Conservation (phyloP, 2,888 invertebrate genomes). For the Aphrophora alni region DNA sequence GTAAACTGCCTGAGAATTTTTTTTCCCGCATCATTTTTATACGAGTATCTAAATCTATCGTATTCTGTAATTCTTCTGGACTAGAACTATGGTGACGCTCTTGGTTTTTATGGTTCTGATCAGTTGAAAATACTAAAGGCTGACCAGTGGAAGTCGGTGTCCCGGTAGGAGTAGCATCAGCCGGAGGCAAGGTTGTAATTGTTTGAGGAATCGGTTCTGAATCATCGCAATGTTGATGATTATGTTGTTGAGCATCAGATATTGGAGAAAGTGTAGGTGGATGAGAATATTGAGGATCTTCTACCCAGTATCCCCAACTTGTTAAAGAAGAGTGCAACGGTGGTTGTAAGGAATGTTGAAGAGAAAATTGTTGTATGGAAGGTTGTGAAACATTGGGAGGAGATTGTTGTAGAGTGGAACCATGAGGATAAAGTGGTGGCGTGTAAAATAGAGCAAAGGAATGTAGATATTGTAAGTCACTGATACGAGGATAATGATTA, state of each 20-base stretch:
- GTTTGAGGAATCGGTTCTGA: not conserved
- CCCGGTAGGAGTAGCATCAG: conserved; percentile 29
- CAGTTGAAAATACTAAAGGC: not conserved
- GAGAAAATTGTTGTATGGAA: conserved; percentile 19
- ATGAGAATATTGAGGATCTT: not conserved
- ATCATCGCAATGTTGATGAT: not conserved
- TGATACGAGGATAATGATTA: not conserved
- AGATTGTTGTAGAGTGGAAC: conserved; percentile 40
- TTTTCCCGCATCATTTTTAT: conserved; percentile 91
- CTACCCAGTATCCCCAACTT: conserved; percentile 17
- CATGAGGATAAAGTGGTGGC: conserved; percentile 36
- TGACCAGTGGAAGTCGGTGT: conserved; percentile 4
- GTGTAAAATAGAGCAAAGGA: conserved; percentile 36
- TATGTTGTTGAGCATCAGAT: not conserved
- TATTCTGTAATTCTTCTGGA: conserved; percentile 38
- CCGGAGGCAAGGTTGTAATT: conserved; percentile 2
- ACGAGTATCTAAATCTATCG: conserved; percentile 65
- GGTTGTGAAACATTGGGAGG: conserved; percentile 25
- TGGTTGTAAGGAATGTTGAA: conserved; percentile 14
- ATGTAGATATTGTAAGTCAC: conserved; percentile 25
- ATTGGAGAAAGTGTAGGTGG: conserved; percentile 19
- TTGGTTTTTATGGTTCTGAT: conserved; percentile 18
- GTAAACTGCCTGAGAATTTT: conserved; percentile 67
- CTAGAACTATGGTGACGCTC: not conserved
- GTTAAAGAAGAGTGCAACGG: not conserved